phyloP scores from a whole-genome alignment of 1,140 invertebrate species.

The Pachyrhynchus sulphureomaculatus region DNA sequence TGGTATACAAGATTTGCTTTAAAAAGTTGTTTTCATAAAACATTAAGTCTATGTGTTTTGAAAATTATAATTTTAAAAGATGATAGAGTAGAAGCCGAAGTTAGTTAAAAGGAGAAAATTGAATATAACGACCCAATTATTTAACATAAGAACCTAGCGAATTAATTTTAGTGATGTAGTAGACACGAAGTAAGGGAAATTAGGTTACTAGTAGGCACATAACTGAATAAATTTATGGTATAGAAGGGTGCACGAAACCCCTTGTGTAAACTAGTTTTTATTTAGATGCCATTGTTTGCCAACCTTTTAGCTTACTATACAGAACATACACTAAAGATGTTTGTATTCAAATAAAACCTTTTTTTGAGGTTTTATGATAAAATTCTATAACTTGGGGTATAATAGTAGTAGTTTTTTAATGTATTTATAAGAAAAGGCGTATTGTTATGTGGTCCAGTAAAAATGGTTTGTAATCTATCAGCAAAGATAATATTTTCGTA shows the following conservation, averaged over 20 bases:
- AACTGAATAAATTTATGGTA: background rate
- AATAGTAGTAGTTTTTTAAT: no score
- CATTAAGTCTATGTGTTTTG: slow-evolving; percentile 5
- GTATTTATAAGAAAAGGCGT: no score
- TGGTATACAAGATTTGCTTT: background rate
- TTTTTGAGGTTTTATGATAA: no score
- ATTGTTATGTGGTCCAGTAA: no score
- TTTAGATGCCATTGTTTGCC: no score
- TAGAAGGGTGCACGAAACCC: background rate
- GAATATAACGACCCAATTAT: slow-evolving; percentile 4
- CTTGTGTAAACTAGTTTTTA: no score
- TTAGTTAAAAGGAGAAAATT: slow-evolving; percentile 2
- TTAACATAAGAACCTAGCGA: slow-evolving; percentile 11
- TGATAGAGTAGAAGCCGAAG: background rate
- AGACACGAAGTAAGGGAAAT: background rate
- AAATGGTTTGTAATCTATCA: no score
- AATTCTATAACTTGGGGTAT: no score
- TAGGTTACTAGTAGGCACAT: background rate
- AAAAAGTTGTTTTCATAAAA: background rate
- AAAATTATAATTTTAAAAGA: background rate
- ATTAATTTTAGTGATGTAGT: slow-evolving; percentile 11
- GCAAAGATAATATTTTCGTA: no score
- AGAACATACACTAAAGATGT: no score
- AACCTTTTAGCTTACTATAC: no score
- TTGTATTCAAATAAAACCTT: no score